Evolutionary conservation across 2,113 vertebrate species (phyloP).

Genomic region (Paedocypris sp.): DNA sequence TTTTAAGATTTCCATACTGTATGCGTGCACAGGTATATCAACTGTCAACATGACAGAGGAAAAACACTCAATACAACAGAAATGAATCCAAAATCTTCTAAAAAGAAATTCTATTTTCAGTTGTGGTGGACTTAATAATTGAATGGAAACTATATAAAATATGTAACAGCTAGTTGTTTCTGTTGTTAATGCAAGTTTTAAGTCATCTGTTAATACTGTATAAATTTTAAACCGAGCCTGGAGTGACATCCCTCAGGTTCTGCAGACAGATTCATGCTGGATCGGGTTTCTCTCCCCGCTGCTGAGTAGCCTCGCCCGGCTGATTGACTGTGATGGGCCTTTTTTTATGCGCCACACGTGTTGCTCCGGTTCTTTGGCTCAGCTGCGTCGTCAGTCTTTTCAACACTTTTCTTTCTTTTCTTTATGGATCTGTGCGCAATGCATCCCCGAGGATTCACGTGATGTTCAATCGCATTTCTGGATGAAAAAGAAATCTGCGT

Average conservation of each 20-base stretch:
- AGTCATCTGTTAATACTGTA: too few species aligned
- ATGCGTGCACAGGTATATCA: too few species aligned
- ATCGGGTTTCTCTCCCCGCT: slow-evolving; percentile 50
- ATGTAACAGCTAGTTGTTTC: too few species aligned
- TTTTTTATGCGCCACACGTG: slow-evolving; percentile 53
- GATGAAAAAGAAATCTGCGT: too few species aligned
- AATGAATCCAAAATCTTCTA: too few species aligned
- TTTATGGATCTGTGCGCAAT: slow-evolving; percentile 26
- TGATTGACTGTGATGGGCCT: slow-evolving; percentile 63
- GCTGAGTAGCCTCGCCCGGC: slow-evolving; percentile 46
- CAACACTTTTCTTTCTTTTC: slow-evolving; percentile 36
- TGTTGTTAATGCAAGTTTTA: too few species aligned
- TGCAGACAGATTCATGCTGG: slow-evolving; percentile 45
- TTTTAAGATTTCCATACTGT: too few species aligned
- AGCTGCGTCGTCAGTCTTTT: slow-evolving; percentile 46
- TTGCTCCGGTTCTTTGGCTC: slow-evolving; percentile 44
- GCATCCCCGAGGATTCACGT: slow-evolving; percentile 33
- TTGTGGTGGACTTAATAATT: too few species aligned
- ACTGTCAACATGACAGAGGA: too few species aligned
- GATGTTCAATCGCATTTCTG: slow-evolving; percentile 30
- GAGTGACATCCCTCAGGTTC: slow-evolving; percentile 57
- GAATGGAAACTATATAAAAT: too few species aligned
- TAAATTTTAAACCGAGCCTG: slow-evolving; percentile 62
- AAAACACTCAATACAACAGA: too few species aligned
- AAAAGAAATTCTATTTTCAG: too few species aligned